These are phyloP conservation scores for Diachasmimorpha longicaudata DNA, from an alignment of 1,140 invertebrate species.

Conservation along the genomic window DNA sequence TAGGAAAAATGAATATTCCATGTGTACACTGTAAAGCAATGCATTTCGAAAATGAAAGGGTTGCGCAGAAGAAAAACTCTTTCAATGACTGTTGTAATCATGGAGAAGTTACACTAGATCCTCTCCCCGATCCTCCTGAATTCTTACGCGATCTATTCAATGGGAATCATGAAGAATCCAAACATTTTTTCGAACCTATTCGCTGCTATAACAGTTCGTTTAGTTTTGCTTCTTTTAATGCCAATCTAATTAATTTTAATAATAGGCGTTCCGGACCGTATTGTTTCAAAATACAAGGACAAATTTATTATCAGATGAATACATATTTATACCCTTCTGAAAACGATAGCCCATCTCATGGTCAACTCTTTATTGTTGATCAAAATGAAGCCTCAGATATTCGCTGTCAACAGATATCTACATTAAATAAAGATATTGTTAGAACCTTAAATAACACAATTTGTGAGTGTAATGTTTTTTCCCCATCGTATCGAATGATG, in stretches of 20 bases:
- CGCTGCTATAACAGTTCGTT: constrained; percentile 10
- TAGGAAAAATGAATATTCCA: constrained; percentile 14
- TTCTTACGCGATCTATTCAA: neutral
- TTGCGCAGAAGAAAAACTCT: neutral
- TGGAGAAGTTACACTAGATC: neutral
- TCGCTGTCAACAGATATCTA: neutral
- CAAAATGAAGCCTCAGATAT: constrained; percentile 9
- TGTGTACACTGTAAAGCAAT: constrained; percentile 7
- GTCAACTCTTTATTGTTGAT: constrained; percentile 25
- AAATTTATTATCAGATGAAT: neutral
- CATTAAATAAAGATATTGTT: neutral
- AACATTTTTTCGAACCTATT: constrained; percentile 9
- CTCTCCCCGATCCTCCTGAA: neutral
- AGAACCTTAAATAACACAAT: constrained; percentile 4
- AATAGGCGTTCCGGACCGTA: neutral
- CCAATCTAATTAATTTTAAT: constrained; percentile 8
- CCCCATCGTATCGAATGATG: constrained; percentile 13
- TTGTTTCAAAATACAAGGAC: neutral
- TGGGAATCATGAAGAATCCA: neutral
- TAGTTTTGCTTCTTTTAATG: constrained; percentile 11
- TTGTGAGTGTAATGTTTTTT: constrained; percentile 7
- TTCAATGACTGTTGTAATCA: constrained; percentile 17
- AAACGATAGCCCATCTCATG: constrained; percentile 11
- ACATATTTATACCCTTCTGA: neutral
- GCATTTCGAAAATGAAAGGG: neutral